Evolutionary conservation across 2,113 vertebrate species (phyloP).

Genomic region (Emydura subglobosa): DNA sequence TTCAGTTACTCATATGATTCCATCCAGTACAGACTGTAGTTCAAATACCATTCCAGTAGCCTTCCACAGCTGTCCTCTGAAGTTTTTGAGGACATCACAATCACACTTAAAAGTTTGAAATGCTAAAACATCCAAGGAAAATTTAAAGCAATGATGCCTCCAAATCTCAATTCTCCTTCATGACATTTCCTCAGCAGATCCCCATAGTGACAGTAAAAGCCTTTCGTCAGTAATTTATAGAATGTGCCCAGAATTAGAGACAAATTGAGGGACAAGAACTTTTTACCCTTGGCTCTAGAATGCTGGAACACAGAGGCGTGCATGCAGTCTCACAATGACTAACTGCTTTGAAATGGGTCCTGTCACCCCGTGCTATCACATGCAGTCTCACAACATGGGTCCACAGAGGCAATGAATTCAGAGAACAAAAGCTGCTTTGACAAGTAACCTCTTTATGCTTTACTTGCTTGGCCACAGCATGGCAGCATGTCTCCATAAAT

Average conservation of each 20-base stretch:
- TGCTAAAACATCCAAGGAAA: neutral
- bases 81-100: constrained; percentile 19
- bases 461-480: neutral
- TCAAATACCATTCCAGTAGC: constrained; percentile 4
- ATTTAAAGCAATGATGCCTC: neutral
- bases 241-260: rapidly evolving
- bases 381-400: neutral
- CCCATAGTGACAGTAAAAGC: neutral
- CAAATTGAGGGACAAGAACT: neutral
- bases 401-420: neutral
- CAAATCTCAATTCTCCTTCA: neutral
- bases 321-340: neutral
- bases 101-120: neutral
- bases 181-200: neutral
- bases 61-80: neutral
- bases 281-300: neutral
- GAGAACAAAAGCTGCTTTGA: neutral
- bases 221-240: neutral
- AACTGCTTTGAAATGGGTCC: neutral
- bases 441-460: neutral
- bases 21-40: neutral
- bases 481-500: neutral
- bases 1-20: neutral
- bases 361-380: neutral
- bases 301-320: neutral